Conservation (phyloP, 1,140 invertebrate species). For the Phortica variegata region DNA sequence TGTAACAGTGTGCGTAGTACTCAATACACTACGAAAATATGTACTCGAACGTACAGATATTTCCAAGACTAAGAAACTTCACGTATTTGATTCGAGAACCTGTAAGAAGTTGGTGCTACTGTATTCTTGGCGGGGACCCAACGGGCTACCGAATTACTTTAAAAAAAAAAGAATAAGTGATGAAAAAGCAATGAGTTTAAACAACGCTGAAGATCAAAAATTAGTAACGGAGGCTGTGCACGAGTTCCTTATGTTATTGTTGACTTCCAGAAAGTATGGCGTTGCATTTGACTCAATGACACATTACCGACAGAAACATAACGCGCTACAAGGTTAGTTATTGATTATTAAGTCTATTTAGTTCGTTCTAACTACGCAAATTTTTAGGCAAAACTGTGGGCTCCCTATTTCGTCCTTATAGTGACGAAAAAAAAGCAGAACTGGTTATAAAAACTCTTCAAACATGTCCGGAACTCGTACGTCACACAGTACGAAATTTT, state of each 20-base stretch:
- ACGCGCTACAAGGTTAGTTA: slow-evolving; percentile 36
- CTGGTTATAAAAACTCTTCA: slow-evolving; percentile 67
- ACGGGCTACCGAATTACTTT: slow-evolving; percentile 28
- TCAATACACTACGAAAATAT: slow-evolving; percentile 68
- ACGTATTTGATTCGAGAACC: slow-evolving; percentile 68
- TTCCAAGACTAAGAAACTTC: slow-evolving; percentile 72
- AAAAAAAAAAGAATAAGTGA: not conserved
- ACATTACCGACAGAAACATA: slow-evolving; percentile 40
- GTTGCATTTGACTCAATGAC: slow-evolving; percentile 57
- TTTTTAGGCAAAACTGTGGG: slow-evolving; percentile 26
- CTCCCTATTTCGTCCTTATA: slow-evolving; percentile 24
- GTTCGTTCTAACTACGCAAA: too few species aligned
- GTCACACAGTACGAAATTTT: slow-evolving; percentile 61
- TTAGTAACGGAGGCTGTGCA: slow-evolving; percentile 63
- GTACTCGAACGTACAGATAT: slow-evolving; percentile 68
- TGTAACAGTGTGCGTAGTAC: slow-evolving; percentile 65
- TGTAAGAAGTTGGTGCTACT: slow-evolving; percentile 68
- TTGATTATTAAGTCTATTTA: not conserved
- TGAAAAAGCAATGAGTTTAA: slow-evolving; percentile 24
- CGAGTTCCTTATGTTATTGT: slow-evolving; percentile 66
- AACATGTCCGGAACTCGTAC: slow-evolving; percentile 72
- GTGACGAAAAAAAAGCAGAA: slow-evolving; percentile 63
- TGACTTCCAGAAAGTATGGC: slow-evolving; percentile 71
- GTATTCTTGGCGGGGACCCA: slow-evolving; percentile 74
- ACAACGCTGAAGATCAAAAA: slow-evolving; percentile 58